phyloP scores from a whole-genome alignment of 1,140 invertebrate genomes.

The Cyclina sinensis region DNA sequence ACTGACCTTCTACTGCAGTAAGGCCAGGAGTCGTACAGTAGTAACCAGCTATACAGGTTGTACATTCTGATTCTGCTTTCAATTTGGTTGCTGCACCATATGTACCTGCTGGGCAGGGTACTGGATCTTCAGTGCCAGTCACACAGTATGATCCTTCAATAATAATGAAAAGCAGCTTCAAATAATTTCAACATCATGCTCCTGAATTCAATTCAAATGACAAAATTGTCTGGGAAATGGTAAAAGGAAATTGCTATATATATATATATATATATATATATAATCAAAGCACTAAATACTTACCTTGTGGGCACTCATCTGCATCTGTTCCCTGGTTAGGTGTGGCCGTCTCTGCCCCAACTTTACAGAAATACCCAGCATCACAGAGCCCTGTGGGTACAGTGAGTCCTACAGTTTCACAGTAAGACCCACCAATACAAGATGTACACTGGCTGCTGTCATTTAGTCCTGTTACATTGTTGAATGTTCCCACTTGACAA shows the following conservation, averaged over 20 bases:
- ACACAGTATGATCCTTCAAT: constrained; percentile 81
- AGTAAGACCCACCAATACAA: constrained; percentile 80
- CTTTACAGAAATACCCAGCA: constrained; percentile 81
- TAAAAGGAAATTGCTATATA: too few species aligned
- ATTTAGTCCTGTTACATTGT: constrained; percentile 81
- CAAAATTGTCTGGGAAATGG: too few species aligned
- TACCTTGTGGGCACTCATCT: constrained; percentile 83
- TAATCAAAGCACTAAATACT: too few species aligned
- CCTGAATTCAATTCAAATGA: too few species aligned
- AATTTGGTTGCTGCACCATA: constrained; percentile 79
- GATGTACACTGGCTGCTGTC: constrained; percentile 77
- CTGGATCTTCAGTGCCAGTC: constrained; percentile 78
- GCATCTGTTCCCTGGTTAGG: constrained; percentile 81
- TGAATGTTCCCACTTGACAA: constrained; percentile 82
- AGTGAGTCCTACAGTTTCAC: constrained; percentile 77
- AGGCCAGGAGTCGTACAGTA: constrained; percentile 82
- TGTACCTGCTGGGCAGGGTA: constrained; percentile 80
- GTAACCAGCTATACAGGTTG: constrained; percentile 77
- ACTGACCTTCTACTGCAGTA: constrained; percentile 75
- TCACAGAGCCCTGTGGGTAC: constrained; percentile 79
- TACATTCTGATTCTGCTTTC: constrained; percentile 79
- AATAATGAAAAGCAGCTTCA: too few species aligned
- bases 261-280: too few species aligned
- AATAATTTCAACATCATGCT: too few species aligned
- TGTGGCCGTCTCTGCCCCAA: constrained; percentile 75